Conservation (phyloP, 1,140 invertebrate genomes). For the Linepithema humile region DNA sequence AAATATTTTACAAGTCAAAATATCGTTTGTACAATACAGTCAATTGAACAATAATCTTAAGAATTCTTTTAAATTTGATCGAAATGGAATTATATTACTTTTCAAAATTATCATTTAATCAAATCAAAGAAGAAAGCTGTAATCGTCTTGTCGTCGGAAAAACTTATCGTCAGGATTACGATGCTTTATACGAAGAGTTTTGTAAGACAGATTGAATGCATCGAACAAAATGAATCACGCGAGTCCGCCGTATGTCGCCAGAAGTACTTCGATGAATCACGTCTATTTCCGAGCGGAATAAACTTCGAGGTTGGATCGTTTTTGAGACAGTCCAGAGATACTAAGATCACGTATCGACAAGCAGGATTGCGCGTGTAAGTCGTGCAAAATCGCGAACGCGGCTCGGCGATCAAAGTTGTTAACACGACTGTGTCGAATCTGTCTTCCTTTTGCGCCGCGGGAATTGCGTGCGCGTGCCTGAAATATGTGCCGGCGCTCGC, state of each 20-base stretch:
- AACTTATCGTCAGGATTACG: neutral
- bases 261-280: constrained; percentile 55
- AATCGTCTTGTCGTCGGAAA: neutral
- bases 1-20: neutral
- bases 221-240: neutral
- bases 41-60: neutral
- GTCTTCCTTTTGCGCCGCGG: neutral
- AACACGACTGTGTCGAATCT: constrained; percentile 13
- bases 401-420: constrained; percentile 40
- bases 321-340: constrained; percentile 61
- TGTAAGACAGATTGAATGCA: neutral
- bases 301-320: constrained; percentile 42
- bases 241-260: constrained; percentile 11
- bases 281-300: constrained; percentile 61
- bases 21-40: neutral
- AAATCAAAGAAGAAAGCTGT: neutral
- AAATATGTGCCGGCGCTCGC: neutral
- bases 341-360: constrained; percentile 34
- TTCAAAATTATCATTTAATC: neutral
- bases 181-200: neutral
- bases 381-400: constrained; percentile 24
- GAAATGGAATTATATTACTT: neutral
- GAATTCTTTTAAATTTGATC: neutral
- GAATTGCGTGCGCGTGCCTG: constrained; percentile 31
- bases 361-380: neutral